Evolutionary conservation across 2,888 invertebrate species (phyloP).

Genomic region (Exephanes ischioxanthus): DNA sequence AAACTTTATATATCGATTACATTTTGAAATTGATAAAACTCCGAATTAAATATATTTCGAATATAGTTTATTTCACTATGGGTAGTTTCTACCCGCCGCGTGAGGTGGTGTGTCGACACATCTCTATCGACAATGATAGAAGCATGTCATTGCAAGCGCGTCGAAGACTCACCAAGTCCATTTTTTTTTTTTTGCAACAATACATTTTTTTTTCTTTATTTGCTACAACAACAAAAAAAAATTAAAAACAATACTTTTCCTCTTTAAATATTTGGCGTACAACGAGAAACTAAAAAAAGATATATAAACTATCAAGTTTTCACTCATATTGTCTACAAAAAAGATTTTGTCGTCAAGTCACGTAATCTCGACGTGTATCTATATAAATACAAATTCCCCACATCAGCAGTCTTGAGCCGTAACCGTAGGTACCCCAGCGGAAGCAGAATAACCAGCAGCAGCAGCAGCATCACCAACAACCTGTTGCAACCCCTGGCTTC

Average conservation of each 20-base stretch:
- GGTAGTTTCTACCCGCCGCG: too few species aligned
- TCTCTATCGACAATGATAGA: too few species aligned
- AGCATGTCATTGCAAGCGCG: too few species aligned
- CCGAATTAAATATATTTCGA: too few species aligned
- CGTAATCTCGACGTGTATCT: neutral
- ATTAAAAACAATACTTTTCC: neutral
- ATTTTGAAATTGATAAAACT: too few species aligned
- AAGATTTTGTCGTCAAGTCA: neutral
- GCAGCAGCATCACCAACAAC: slow-evolving; percentile 73
- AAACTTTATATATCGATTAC: too few species aligned
- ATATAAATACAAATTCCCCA: neutral
- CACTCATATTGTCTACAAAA: neutral
- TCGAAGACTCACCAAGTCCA: too few species aligned
- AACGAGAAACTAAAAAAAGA: neutral
- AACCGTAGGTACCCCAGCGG: slow-evolving; percentile 64
- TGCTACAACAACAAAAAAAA: too few species aligned
- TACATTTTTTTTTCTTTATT: too few species aligned
- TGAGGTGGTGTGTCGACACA: too few species aligned
- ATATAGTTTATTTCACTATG: too few species aligned
- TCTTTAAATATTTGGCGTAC: neutral
- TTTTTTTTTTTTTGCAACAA: too few species aligned
- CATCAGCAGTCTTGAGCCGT: neutral
- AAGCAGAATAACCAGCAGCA: slow-evolving; percentile 50
- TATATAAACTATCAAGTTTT: neutral
- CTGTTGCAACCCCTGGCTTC: slow-evolving; percentile 79